Base-by-base conservation (phyloP, 2,113 vertebrate genomes). In the Grammomys dolichurus region DNA sequence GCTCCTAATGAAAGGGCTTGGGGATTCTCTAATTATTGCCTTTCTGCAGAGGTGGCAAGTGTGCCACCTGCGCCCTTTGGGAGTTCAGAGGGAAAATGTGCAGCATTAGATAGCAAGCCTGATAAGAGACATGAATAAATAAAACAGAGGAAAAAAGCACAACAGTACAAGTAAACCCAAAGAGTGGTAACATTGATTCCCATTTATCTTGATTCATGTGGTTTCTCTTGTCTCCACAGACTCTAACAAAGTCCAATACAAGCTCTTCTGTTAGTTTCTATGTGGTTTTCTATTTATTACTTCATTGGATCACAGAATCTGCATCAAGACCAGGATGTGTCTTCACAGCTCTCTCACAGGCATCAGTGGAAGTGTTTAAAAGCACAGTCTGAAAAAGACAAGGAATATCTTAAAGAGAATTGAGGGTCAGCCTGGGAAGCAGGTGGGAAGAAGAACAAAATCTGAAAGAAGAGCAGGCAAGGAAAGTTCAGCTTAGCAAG, bases 11-110 rank as follows among this genome's bases (percentile, higher is more conserved):
- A 96, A 89, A 94, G 65, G 24, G n/a, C 54, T 87, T 65, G 81
- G 43, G 73, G 87, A 91, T 96, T 91, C 65, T 84, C 89, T 94
- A 95, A 97, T 97, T 95, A 95, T 43, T 87, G 78, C 58, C 89
- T 97, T 89, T 89, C 94, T 12, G 1, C 4, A 26, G 91, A 94
- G 89, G 73, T 81, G 56, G 88, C 43, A 75, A 92, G 78, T 96
- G 73, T 89, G 72, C 58, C 75, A 76, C n/a, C 36, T n/a, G n/a
- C 40, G 20, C 54, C 91, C 51, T 80, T 51, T 72, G 80, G 56
- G 80, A 96, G 36, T 87, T 46, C 1, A 48, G 13, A 20, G 12
- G 31, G 46, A 77, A 56, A 91, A 20, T 2, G 31, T 1, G 11
- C 4, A 89, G 31, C 60, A 81, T 72, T 0, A 1, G 16, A 31